Evolutionary conservation across 2,113 vertebrate species (phyloP).

Genomic region (Megalops atlanticus): DNA sequence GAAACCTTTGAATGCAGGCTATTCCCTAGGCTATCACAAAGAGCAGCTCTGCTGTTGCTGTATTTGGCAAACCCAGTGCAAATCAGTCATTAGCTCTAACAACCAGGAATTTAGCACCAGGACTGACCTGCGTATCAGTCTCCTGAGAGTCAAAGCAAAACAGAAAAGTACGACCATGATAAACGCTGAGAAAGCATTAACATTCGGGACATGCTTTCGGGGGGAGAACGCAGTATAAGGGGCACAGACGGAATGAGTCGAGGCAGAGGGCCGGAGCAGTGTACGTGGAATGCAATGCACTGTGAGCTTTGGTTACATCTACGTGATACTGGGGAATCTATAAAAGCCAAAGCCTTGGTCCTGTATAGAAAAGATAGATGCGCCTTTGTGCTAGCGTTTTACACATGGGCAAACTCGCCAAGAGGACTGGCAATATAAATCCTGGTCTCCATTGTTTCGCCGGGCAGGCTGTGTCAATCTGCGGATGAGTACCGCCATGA

Average conservation of each 20-base stretch:
- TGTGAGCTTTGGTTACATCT: background rate
- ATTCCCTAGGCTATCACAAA: background rate
- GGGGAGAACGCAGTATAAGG: background rate
- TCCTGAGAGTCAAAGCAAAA: background rate
- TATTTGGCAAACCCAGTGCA: background rate
- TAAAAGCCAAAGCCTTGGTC: too few species aligned
- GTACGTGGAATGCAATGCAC: background rate
- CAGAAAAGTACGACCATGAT: background rate
- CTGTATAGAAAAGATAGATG: too few species aligned
- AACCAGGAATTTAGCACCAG: background rate
- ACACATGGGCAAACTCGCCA: background rate
- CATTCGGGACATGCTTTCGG: background rate
- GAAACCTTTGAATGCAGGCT: background rate
- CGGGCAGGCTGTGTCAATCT: background rate
- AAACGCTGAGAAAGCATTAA: background rate
- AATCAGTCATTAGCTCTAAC: background rate
- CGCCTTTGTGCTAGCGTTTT: too few species aligned
- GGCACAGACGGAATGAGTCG: background rate
- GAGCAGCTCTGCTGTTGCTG: background rate
- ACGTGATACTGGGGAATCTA: background rate
- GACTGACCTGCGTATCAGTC: background rate
- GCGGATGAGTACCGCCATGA: background rate
- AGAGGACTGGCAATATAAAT: background rate
- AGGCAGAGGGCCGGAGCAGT: background rate
- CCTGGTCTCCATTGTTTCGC: background rate